Evolutionary conservation across 2,113 vertebrate species (phyloP), one percentile per base, ranked within the genome.

Genomic region (Platysternon megacephalum): DNA sequence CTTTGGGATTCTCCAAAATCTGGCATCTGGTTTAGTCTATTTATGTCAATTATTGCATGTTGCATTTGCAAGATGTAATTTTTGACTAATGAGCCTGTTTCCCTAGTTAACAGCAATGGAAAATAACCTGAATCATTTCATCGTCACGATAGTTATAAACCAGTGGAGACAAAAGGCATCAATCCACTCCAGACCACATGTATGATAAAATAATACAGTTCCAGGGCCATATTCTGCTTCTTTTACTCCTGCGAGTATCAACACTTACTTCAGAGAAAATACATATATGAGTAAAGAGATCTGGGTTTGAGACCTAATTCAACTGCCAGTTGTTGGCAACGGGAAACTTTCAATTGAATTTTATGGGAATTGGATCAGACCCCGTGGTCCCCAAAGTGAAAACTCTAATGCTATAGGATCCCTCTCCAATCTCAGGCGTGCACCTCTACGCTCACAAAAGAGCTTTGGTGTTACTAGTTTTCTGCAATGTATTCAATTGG

Each of bases 401-500:
- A 65, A 92, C 86, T 56, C 86, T 86, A 56, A 89, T 92, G 35
- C 42, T 58, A 44, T 35, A 53, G 79, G 94, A 91, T 95, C 55
- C 83, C 61, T 78, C 22, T 72, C 39, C 0, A 1, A 84, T 61
- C 35, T 72, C 5, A 0, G 55, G 52, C 48, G 46, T 52, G 82
- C 86, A 87, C 14, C 17, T 8, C 94, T 72, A 39, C 35, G 8
- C 11, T 52, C 39, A 51, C 52, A 80, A 86, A 44, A 74, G 81
- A 86, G 78, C 39, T 1, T 1, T n/a, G 21, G 92, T 91, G 93
- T 81, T 93, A 85, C 83, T 94, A 65, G 78, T 85, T 95, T 83
- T 95, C 85, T 95, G 85, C 72, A 95, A 61, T 35, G 85, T 96
- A 58, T 92, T 95, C 92, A 95, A 92, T 89, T 89, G 83, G 79